A percentile compares a stretch with the other conserved stretches of the same genome.
These are phyloP conservation scores for Drosophila pandora DNA, from an alignment of 1,140 invertebrate species.

Conservation along the genomic window DNA sequence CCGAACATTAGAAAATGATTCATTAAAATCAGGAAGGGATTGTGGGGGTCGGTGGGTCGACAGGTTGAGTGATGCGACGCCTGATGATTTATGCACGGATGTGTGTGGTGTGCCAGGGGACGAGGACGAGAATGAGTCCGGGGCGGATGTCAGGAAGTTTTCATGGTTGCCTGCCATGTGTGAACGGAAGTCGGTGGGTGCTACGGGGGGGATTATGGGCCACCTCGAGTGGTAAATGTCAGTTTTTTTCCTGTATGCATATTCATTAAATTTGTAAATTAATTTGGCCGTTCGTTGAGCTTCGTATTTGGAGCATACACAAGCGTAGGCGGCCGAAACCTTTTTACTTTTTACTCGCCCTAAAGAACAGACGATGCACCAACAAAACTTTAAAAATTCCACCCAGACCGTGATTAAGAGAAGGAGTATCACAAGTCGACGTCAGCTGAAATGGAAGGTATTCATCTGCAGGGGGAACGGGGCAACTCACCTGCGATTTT, in stretches of 20 bases:
- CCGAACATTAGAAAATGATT: slow-evolving; percentile 71
- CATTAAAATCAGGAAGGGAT: slow-evolving; percentile 59
- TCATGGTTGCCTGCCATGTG: slow-evolving; percentile 52
- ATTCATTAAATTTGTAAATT: slow-evolving; percentile 77
- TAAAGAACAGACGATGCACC: slow-evolving; percentile 25
- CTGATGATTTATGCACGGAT: slow-evolving; percentile 62
- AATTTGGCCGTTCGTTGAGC: slow-evolving; percentile 75
- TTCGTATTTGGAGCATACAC: slow-evolving; percentile 68
- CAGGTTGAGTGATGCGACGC: slow-evolving; percentile 61
- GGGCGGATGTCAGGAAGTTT: slow-evolving; percentile 38
- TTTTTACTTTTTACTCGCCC: slow-evolving; percentile 3
- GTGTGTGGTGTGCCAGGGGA: slow-evolving; percentile 1
- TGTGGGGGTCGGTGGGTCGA: slow-evolving; percentile 38
- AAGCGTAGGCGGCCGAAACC: slow-evolving; percentile 17
- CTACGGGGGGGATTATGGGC: not conserved
- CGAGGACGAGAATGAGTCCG: slow-evolving; percentile 13
- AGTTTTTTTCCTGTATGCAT: slow-evolving; percentile 31
- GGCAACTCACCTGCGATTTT: slow-evolving; percentile 89
- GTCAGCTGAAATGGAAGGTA: slow-evolving; percentile 8
- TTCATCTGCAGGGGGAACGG: not conserved
- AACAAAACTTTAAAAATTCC: not conserved
- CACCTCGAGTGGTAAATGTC: slow-evolving; percentile 26
- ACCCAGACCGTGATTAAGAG: slow-evolving; percentile 17
- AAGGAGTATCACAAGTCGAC: slow-evolving; percentile 27
- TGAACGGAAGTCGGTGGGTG: slow-evolving; percentile 32